Conservation (phyloP, 2,888 invertebrate species). For the Epicampocera succincta region DNA sequence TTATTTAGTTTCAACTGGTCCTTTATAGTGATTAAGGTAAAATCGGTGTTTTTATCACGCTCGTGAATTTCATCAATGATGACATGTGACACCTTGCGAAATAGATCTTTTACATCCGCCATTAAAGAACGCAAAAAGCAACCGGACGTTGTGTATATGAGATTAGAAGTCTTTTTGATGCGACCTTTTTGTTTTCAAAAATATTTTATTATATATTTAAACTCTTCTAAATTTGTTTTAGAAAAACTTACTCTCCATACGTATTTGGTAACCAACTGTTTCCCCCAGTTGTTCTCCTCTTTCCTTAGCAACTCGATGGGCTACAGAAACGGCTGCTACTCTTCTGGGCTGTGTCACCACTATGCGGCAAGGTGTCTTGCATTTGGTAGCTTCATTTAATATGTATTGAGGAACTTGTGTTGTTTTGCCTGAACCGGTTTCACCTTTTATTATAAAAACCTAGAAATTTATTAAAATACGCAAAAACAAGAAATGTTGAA, state of each 20-base stretch:
- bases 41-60: slow-evolving; percentile 95
- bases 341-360: slow-evolving; percentile 96
- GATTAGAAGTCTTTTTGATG: slow-evolving; percentile 74
- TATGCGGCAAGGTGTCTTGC: slow-evolving; percentile 87
- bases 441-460: slow-evolving; percentile 87
- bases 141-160: slow-evolving; percentile 80
- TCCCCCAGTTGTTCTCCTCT: slow-evolving; percentile 86
- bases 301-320: slow-evolving; percentile 91
- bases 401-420: slow-evolving; percentile 97
- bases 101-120: slow-evolving; percentile 84
- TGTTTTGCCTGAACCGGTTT: slow-evolving; percentile 97
- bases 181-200: slow-evolving; percentile 74
- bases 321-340: slow-evolving; percentile 93
- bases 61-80: slow-evolving; percentile 98
- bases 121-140: slow-evolving; percentile 89
- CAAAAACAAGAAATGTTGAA: too few relatives aligned
- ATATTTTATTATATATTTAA: not conserved
- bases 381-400: slow-evolving; percentile 87
- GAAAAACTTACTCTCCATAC: slow-evolving; percentile 86
- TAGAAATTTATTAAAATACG: slow-evolving; percentile 6
- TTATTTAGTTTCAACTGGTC: slow-evolving; percentile 87
- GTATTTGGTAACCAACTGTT: slow-evolving; percentile 94
- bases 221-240: not conserved
- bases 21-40: slow-evolving; percentile 91
- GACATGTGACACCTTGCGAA: slow-evolving; percentile 86